Evolutionary conservation across 23 tunicate species (phyloP).

Genomic region (Corella eumyota): DNA sequence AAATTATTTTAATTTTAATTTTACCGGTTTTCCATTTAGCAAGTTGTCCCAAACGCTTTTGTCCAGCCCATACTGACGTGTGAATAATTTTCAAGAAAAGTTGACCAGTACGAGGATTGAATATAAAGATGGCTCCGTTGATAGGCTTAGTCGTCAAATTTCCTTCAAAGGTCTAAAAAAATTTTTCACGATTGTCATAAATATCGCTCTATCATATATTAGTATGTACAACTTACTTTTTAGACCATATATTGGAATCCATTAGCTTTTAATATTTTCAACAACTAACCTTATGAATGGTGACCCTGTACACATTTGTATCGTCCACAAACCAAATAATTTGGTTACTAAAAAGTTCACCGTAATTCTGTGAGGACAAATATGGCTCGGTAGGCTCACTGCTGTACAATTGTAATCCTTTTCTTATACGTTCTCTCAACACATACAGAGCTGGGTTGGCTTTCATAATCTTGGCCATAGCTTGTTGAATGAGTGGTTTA

Average conservation of each 20-base stretch:
- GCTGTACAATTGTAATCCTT: slow-evolving; percentile 92
- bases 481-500: slow-evolving; percentile 88
- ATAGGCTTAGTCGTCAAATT: slow-evolving; percentile 99
- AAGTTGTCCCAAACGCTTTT: slow-evolving; percentile 98
- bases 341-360: slow-evolving; percentile 97
- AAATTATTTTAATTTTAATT: too few species aligned
- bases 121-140: slow-evolving; percentile 99
- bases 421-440: slow-evolving; percentile 83
- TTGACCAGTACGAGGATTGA: slow-evolving; percentile 99
- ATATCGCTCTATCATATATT: too few species aligned
- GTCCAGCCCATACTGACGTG: slow-evolving; percentile 99
- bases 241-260: too few species aligned
- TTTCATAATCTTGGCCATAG: slow-evolving; percentile 99
- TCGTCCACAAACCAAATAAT: slow-evolving; percentile 99
- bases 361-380: slow-evolving; percentile 98
- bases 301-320: slow-evolving; percentile 98
- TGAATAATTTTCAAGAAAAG: slow-evolving; percentile 98
- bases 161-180: slow-evolving; percentile 88
- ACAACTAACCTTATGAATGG: slow-evolving; percentile 96
- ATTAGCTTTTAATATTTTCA: too few species aligned
- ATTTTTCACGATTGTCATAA: not conserved
- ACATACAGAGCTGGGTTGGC: slow-evolving; percentile 98
- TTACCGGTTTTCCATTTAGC: slow-evolving; percentile 99
- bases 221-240: too few species aligned
- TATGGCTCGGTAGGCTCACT: slow-evolving; percentile 99